Base-by-base conservation (phyloP, 2,797 vertebrate genomes). In the Molossus alvarezi region DNA sequence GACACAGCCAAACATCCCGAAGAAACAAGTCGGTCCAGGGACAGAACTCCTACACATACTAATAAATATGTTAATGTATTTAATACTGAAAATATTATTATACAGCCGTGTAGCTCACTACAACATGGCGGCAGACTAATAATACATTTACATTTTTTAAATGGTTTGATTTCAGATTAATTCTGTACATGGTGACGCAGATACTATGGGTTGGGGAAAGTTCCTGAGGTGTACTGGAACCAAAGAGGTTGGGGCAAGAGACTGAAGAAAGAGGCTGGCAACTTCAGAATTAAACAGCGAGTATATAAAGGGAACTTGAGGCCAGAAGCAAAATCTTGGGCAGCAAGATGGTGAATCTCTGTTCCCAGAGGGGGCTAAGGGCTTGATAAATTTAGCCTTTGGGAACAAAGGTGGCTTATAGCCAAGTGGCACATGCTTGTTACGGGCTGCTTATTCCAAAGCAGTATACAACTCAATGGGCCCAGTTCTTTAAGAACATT, bases 121-220 rank as follows among this genome's bases (percentile, higher is more conserved):
- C 6, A 91, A 55, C 18, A 48, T 55, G 53, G 15, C 9, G 48
- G 33, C 18, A 88, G 72, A 53, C 13, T 64, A 51, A 84, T 80
- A 48, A 69, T 88, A 83, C 55, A 45, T 45, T 45, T 83, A 25
- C 75, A 18, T 18, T 41, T 92, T 83, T 71, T 60, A 93, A 72
- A 25, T 94, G 4, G 17, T 7, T 82, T 93, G 72, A 67, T 69
- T 82, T 90, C 27, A 93, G 13, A 62, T 75, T 89, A 91, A 20
- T 37, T 69, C 33, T 83, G 4, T 37, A 75, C 8, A 21, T 64
- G n/a, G 1, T 73, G 83, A 73, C 51, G 5, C n/a, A 83, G 53
- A 62, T 62, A 57, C 64, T 29, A 33, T 62, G 69, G 37, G n/a
- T 37, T 21, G 9, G 67, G 67, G 33, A 69, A 69, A 5, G 37